phyloP scores from a whole-genome alignment of 1,140 invertebrate genomes.

The Rhopalosiphum maidis region DNA sequence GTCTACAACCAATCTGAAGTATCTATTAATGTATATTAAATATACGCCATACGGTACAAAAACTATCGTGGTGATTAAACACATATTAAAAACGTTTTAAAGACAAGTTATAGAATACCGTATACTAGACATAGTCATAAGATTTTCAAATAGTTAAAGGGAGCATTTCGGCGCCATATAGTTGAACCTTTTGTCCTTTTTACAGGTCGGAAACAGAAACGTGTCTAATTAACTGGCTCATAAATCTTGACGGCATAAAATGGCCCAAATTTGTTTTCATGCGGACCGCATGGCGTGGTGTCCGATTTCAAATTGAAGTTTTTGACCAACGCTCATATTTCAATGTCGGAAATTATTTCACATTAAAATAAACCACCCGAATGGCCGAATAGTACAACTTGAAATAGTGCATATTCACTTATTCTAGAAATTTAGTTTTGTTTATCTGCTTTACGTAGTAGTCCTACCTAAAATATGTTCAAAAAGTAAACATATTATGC shows the following conservation, averaged over 20 bases:
- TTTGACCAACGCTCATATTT: conserved; percentile 48
- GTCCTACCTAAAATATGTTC: neutral
- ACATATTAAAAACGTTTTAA: conserved; percentile 24
- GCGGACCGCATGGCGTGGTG: neutral
- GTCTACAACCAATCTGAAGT: neutral
- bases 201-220: conserved; percentile 8
- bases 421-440: neutral
- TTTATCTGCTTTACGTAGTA: neutral
- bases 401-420: neutral
- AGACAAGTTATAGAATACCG: neutral
- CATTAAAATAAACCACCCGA: neutral
- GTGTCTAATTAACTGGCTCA: conserved; percentile 47
- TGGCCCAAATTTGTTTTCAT: conserved; percentile 8
- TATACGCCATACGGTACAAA: neutral
- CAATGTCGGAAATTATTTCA: neutral
- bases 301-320: conserved; percentile 49
- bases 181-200: conserved; percentile 32
- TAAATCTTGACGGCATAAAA: conserved; percentile 46
- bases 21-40: neutral
- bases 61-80: neutral
- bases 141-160: neutral
- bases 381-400: neutral
- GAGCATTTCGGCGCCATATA: conserved; percentile 11
- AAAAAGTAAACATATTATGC: neutral
- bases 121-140: neutral